Percentiles rank a stretch among this genome's conserved stretches.
These are phyloP conservation scores for Cyprinella venusta DNA, from an alignment of 2,797 vertebrate species.

Conservation along the genomic window DNA sequence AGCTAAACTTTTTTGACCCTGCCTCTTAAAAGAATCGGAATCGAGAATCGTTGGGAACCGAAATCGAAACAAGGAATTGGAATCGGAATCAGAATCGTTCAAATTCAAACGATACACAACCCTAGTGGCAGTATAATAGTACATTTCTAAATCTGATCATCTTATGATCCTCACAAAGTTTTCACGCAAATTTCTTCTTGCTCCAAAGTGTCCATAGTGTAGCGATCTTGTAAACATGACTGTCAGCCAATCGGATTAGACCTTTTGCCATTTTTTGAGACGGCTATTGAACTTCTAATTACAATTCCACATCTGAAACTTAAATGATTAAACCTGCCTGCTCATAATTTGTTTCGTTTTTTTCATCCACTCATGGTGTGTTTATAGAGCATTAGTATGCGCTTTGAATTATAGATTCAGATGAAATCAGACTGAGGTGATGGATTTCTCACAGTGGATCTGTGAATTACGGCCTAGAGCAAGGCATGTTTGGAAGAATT, in stretches of 20 bases:
- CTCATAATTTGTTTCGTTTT: slow-evolving; percentile 21
- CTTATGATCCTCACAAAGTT: not conserved
- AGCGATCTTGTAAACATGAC: not conserved
- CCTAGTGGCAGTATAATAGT: no score
- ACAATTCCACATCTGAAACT: slow-evolving; percentile 15
- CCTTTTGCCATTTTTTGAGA: not conserved
- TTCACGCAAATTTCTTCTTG: not conserved
- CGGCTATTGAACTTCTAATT: not conserved
- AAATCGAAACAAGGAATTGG: no score
- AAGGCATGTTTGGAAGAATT: slow-evolving; percentile 3
- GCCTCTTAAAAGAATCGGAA: no score
- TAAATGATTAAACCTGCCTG: slow-evolving; percentile 23
- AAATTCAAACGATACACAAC: no score
- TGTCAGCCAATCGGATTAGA: not conserved
- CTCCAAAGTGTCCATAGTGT: not conserved
- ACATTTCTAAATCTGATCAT: not conserved
- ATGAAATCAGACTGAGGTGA: slow-evolving; percentile 13
- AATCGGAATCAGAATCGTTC: no score
- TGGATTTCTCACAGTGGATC: slow-evolving; percentile 32
- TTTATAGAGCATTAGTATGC: slow-evolving; percentile 24
- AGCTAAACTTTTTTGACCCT: no score
- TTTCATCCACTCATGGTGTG: slow-evolving; percentile 12
- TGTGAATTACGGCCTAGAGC: slow-evolving; percentile 11
- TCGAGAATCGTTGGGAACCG: no score
- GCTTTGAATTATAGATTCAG: slow-evolving; percentile 54